Conservation (phyloP, 2,888 invertebrate species). For the Tetramorium bicarinatum region DNA sequence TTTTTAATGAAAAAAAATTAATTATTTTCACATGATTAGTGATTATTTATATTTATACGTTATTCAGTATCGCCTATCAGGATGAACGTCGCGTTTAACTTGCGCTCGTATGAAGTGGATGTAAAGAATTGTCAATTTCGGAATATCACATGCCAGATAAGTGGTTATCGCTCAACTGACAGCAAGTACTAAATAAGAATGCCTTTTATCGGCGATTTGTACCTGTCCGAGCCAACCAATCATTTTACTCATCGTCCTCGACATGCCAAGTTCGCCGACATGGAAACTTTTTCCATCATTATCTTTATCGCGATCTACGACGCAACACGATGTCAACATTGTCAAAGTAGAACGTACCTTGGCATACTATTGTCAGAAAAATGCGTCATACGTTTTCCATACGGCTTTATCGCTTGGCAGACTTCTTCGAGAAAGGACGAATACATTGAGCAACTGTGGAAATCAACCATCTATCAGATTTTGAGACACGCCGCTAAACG, state of each 20-base stretch:
- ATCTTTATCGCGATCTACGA: conserved; percentile 32
- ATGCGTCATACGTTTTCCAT: conserved; percentile 17
- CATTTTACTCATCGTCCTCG: conserved; percentile 58
- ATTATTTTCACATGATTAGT: neutral
- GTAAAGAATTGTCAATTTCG: conserved; percentile 28
- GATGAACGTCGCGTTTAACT: neutral
- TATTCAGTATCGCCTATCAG: neutral
- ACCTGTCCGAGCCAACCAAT: conserved; percentile 56
- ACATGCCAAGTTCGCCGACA: conserved; percentile 52
- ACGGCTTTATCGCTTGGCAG: conserved; percentile 8
- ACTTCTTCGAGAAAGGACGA: neutral
- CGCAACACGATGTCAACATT: conserved; percentile 24
- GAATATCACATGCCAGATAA: conserved; percentile 24
- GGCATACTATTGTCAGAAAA: conserved; percentile 25
- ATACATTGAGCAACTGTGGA: neutral
- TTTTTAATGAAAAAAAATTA: neutral
- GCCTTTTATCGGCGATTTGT: conserved; percentile 54
- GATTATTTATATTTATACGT: neutral
- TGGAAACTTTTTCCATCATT: conserved; percentile 22
- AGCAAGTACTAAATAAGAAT: conserved; percentile 16
- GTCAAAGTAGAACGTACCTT: conserved; percentile 38
- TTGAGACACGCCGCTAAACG: neutral
- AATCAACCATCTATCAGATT: conserved; percentile 19
- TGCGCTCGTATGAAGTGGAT: neutral
- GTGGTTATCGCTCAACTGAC: conserved; percentile 32